phyloP scores from a whole-genome alignment of 1,140 invertebrate species.

The Ylistrum balloti region DNA sequence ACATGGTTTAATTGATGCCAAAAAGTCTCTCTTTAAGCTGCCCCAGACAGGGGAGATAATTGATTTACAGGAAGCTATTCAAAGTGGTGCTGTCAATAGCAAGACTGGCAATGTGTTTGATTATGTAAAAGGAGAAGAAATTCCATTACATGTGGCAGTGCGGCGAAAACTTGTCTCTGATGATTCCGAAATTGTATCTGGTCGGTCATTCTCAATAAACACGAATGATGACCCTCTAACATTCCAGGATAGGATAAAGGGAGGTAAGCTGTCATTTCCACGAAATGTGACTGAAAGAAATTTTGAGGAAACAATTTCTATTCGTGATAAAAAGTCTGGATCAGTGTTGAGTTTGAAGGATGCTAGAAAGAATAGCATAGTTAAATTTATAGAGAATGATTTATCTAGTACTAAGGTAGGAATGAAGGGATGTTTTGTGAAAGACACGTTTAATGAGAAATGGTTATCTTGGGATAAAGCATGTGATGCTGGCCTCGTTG shows the following conservation, averaged over 20 bases:
- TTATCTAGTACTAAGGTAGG: conserved; percentile 36
- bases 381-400: conserved; percentile 56
- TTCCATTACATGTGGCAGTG: conserved; percentile 31
- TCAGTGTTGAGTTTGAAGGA: conserved; percentile 46
- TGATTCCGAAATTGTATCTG: conserved; percentile 48
- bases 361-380: conserved; percentile 53
- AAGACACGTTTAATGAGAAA: conserved; percentile 73
- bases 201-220: conserved; percentile 46
- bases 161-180: conserved; percentile 45
- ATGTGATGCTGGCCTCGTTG: conserved; percentile 67
- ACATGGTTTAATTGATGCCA: conserved; percentile 66
- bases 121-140: conserved; percentile 42
- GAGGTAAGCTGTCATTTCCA: conserved; percentile 46
- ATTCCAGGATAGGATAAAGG: conserved; percentile 52
- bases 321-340: conserved; percentile 53
- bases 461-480: conserved; percentile 77
- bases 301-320: conserved; percentile 34
- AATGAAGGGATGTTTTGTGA: conserved; percentile 64
- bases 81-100: conserved; percentile 82
- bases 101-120: conserved; percentile 17
- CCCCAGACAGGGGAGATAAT: conserved; percentile 84
- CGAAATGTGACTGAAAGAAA: conserved; percentile 21
- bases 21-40: conserved; percentile 45
- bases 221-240: not conserved
- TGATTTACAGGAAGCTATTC: conserved; percentile 85